Base-by-base conservation (phyloP, 2,888 invertebrate species). In the Lypha dubia region DNA sequence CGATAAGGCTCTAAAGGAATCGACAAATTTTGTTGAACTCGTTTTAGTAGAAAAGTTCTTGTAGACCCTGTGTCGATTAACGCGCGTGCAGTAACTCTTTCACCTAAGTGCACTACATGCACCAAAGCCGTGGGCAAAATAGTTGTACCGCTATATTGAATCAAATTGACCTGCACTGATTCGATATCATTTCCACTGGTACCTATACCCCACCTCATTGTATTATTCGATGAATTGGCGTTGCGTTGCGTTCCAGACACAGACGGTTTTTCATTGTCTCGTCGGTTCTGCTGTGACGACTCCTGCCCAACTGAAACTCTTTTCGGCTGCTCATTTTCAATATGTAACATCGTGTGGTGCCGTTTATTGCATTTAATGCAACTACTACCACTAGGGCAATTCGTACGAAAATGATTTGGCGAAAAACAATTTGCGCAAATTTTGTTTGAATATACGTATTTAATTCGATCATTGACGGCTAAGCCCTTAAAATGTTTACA, bases 401-500 rank as follows among this genome's bases (percentile, higher is more conserved):
- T 77, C 4, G 24, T 6, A 9, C 60, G 46, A 13, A 62, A 70
- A 70, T 70, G 38, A n/a, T 8, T 38, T 35, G 68, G 22, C 9
- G 68, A 70, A 17, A 62, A 51, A 41, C 60, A 77, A 28, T 77
- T 77, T 3, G 17, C n/a, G 24, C 68, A 60, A 41, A 51, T 35
- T 38, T 68, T 77, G 1, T 68, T 67, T 4, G 60, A 8, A 38
- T 46, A 35, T 11, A 38, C 60, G 15, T n/a, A 68, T 35, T 77
- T 68, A 5, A 67, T 58, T 41, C 60, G 20, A 15, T 77, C 49
- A 1, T 38, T 28, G 3, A 65, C 9, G 8, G 65, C 46, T 13
- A 67, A 35, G 3, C 17, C 9, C 38, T 77, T 68, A 13, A 77
- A 77, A 60, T 77, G 17, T 49, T 67, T 58, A 22, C 76, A 77